Percentiles rank a stretch among this genome's conserved stretches.
These are phyloP conservation scores for Gobiocypris rarus DNA, from an alignment of 2,113 vertebrate species.

Conservation along the genomic window DNA sequence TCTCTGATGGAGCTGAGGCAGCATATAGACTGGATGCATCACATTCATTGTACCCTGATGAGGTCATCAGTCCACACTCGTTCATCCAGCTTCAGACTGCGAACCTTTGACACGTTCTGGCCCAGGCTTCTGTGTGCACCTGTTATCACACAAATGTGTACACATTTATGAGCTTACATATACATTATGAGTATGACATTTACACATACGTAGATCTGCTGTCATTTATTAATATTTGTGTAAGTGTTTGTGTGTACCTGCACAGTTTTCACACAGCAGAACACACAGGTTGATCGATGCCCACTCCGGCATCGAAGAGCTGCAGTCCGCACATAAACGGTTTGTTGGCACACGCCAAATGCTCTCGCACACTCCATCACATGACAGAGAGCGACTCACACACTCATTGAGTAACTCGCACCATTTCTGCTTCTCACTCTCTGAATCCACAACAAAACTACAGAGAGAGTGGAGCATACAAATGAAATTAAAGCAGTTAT, in stretches of 20 bases:
- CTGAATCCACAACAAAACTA: slow-evolving; percentile 78
- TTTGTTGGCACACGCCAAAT: slow-evolving; percentile 77
- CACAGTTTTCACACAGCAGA: slow-evolving; percentile 82
- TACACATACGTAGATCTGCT: not conserved
- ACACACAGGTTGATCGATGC: slow-evolving; percentile 85
- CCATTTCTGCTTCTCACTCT: slow-evolving; percentile 79
- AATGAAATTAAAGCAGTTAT: not conserved
- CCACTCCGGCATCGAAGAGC: slow-evolving; percentile 76
- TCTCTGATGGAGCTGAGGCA: not conserved
- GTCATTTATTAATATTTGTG: not conserved
- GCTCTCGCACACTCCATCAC: slow-evolving; percentile 72
- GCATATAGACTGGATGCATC: not conserved
- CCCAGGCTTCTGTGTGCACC: slow-evolving; percentile 82
- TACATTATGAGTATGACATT: too few relatives aligned
- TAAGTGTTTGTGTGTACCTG: slow-evolving; percentile 69
- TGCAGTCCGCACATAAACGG: slow-evolving; percentile 78
- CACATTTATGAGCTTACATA: slow-evolving; percentile 6
- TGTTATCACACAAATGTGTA: slow-evolving; percentile 32
- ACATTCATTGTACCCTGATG: slow-evolving; percentile 72
- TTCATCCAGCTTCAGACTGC: slow-evolving; percentile 84
- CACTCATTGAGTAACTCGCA: slow-evolving; percentile 76
- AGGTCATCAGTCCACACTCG: slow-evolving; percentile 84
- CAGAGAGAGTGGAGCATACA: not conserved
- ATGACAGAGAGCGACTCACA: slow-evolving; percentile 77
- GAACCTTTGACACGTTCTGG: slow-evolving; percentile 77